Conservation (phyloP, 2,797 vertebrate species). For the Gephyroberyx darwinii region DNA sequence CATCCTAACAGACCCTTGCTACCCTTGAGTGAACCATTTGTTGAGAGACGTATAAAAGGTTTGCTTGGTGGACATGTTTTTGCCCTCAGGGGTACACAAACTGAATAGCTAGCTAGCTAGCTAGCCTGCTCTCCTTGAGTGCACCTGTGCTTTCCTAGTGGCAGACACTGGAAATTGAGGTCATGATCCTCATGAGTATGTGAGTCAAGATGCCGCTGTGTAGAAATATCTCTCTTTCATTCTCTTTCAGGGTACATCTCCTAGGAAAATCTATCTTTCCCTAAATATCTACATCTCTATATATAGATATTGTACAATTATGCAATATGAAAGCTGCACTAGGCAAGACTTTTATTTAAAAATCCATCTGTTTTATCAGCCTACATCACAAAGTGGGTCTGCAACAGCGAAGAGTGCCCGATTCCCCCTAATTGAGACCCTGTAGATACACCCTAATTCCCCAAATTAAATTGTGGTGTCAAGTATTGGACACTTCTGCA, state of each 20-base stretch:
- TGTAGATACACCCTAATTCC: not conserved
- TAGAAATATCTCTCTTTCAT: constrained; percentile 59
- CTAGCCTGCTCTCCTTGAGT: constrained; percentile 61
- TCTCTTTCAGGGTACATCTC: constrained; percentile 43
- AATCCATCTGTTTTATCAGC: constrained; percentile 9
- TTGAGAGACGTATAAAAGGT: constrained; percentile 72
- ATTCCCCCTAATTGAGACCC: not conserved
- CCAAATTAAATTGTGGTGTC: constrained; percentile 11
- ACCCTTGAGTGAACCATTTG: constrained; percentile 67
- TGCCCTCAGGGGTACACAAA: constrained; percentile 71
- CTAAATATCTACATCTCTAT: not conserved
- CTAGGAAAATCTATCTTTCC: constrained; percentile 41
- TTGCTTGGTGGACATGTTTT: constrained; percentile 70
- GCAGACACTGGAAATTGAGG: constrained; percentile 77
- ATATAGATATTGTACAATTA: not conserved
- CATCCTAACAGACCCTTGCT: constrained; percentile 51
- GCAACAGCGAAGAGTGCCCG: not conserved
- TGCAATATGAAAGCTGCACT: not conserved
- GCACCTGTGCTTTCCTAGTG: constrained; percentile 71
- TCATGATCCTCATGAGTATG: constrained; percentile 67
- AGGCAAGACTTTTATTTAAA: constrained; percentile 10
- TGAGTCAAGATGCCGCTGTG: constrained; percentile 63
- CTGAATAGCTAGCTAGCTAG: constrained; percentile 66
- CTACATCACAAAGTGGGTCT: constrained; percentile 6
- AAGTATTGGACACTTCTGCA: not conserved